Conservation (phyloP, 2,797 vertebrate genomes). For the Centropyge bicolor region DNA sequence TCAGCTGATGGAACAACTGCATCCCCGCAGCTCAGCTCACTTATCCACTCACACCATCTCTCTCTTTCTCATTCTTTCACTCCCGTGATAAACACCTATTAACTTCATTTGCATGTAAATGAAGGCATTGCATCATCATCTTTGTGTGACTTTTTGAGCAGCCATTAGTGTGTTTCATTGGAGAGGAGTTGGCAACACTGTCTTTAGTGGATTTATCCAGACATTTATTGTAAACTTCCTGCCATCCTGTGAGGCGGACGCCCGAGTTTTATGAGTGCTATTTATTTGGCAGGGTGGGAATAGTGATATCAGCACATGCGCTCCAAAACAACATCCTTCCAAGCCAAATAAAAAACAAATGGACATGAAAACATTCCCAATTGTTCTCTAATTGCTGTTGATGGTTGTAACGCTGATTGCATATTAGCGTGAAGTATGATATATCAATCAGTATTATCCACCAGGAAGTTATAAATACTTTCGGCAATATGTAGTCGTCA, state of each 20-base stretch:
- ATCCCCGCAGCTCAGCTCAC: conserved; percentile 28
- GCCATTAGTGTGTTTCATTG: conserved; percentile 78
- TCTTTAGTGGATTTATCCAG: conserved; percentile 78
- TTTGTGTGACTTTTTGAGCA: conserved; percentile 63
- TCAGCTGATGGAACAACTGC: conserved; percentile 19
- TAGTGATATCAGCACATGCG: conserved; percentile 63
- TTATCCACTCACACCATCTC: conserved; percentile 17
- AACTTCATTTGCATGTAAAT: conserved; percentile 66
- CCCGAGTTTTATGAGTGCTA: conserved; percentile 75
- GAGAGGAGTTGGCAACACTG: conserved; percentile 69
- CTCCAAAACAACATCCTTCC: conserved; percentile 64
- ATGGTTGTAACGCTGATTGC: conserved; percentile 52
- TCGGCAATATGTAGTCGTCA: neutral
- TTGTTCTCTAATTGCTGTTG: conserved; percentile 66
- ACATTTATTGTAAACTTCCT: conserved; percentile 82
- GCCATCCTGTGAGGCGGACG: conserved; percentile 77
- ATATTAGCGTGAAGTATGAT: conserved; percentile 51
- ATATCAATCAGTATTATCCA: conserved; percentile 26
- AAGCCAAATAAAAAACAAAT: conserved; percentile 75
- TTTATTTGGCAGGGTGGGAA: conserved; percentile 77
- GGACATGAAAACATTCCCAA: conserved; percentile 66
- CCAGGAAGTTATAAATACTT: conserved; percentile 10
- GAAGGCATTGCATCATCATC: conserved; percentile 45
- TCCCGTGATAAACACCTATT: conserved; percentile 54
- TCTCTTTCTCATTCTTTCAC: conserved; percentile 24